These are phyloP conservation scores for Dipodomys stephensi DNA, from an alignment of 2,113 vertebrate species.

Conservation along the genomic window DNA sequence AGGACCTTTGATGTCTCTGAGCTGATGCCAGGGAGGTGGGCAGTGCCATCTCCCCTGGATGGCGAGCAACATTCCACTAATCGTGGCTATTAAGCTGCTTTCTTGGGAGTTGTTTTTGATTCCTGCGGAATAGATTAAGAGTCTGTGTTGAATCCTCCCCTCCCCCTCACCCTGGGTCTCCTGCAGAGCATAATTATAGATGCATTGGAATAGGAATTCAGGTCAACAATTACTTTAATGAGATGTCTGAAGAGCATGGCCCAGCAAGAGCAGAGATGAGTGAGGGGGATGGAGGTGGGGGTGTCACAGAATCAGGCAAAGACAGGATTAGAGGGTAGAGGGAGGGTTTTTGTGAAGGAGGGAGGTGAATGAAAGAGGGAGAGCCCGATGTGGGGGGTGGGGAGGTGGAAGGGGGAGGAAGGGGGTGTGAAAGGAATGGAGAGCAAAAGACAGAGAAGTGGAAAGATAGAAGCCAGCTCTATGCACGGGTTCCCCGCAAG, in stretches of 20 bases:
- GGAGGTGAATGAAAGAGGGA: too few species aligned
- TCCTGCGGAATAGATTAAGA: slow-evolving; percentile 85
- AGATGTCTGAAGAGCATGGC: slow-evolving; percentile 80
- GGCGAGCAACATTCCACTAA: slow-evolving; percentile 77
- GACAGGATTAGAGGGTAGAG: background rate
- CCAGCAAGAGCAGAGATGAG: slow-evolving; percentile 45
- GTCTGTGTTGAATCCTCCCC: slow-evolving; percentile 82
- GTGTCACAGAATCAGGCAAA: too few species aligned
- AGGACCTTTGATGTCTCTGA: slow-evolving; percentile 69
- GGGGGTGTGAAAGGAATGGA: too few species aligned
- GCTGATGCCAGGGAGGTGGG: slow-evolving; percentile 46
- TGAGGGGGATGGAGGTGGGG: slow-evolving; percentile 21
- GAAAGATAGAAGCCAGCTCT: too few species aligned
- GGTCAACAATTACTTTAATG: slow-evolving; percentile 87
- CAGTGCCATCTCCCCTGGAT: slow-evolving; percentile 71
- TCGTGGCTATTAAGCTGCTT: slow-evolving; percentile 85
- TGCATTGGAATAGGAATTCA: slow-evolving; percentile 85
- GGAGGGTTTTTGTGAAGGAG: background rate
- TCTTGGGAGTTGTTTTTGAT: slow-evolving; percentile 86
- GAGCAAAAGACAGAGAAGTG: background rate
- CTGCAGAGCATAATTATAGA: slow-evolving; percentile 85
- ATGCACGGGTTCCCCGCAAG: too few species aligned
- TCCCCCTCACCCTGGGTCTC: slow-evolving; percentile 72
- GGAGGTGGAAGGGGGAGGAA: too few species aligned
- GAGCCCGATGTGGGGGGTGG: background rate